Evolutionary conservation across 1,140 invertebrate species (phyloP), one percentile per base, ranked within the genome.

Genomic region (Leguminivora glycinivorella): DNA sequence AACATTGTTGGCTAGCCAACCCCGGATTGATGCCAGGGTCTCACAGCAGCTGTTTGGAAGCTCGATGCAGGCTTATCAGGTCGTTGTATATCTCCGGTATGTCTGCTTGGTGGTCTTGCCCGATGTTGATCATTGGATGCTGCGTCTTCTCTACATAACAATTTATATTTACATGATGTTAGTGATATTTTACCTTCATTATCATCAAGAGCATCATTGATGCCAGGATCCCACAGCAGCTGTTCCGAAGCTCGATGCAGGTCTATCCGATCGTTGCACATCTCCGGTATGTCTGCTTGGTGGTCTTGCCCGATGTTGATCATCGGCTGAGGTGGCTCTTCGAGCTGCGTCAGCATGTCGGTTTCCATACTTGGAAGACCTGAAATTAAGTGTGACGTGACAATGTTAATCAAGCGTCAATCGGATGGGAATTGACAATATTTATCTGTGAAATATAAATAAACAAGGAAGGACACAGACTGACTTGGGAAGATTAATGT

Each of bases 261-360:
- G 69, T 92, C 90, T 17, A 88, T 90, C 17, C 92, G 90, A 29
- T 94, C 92, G 68, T 90, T 92, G 24, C 90, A 89, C 17, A 93
- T 77, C 40, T 92, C 92, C 17, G 96, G 96, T 82, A 98, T 94
- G 63, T 94, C 93, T 0, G 97, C 97, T 92, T 99, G 98, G 90
- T 96, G 98, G 40, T 96, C 94, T 6, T 94, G 92, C 0, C 98
- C 98, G 56, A 99, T 94, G 83, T 99, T 99, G 22, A 99, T 97
- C 87, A 79, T 81, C n/a, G 92, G 89, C 52, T 76, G 70, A 14
- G 79, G 80, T 10, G 80, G 82, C 47, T 88, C 88, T 70, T 90
- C 88, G 3, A 82, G 68, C 43, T 88, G 83, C 6, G 82, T 69
- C 22, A 85, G 47, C 40, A 83, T 68, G 63, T 85, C 83, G 5